These are phyloP conservation scores for Camponotus vicinus DNA, from an alignment of 1,140 invertebrate species.

Conservation along the genomic window DNA sequence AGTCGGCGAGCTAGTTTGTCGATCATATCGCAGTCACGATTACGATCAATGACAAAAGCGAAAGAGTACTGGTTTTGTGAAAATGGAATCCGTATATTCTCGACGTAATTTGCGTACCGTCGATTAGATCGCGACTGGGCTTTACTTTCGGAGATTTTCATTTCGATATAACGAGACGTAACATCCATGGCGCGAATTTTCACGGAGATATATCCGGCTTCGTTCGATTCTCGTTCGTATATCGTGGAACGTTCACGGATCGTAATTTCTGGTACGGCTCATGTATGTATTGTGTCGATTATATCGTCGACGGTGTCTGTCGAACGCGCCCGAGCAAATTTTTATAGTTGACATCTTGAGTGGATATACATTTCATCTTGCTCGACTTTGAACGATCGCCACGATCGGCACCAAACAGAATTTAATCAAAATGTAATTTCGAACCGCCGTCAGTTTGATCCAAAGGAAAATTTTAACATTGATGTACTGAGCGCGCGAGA, in stretches of 20 bases:
- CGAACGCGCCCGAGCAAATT: slow-evolving; percentile 45
- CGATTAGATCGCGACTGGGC: slow-evolving; percentile 52
- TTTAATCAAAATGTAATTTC: slow-evolving; percentile 56
- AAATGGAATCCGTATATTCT: slow-evolving; percentile 54
- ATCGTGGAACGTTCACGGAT: slow-evolving; percentile 43
- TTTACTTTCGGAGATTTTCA: slow-evolving; percentile 60
- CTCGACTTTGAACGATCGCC: slow-evolving; percentile 34
- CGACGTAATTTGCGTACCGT: slow-evolving; percentile 48
- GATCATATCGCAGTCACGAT: slow-evolving; percentile 27
- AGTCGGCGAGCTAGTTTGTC: slow-evolving; percentile 34
- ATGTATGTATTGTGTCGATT: slow-evolving; percentile 55
- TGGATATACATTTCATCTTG: slow-evolving; percentile 39
- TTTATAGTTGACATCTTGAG: slow-evolving; percentile 57
- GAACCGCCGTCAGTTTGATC: slow-evolving; percentile 10
- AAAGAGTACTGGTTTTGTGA: slow-evolving; percentile 8
- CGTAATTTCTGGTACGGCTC: slow-evolving; percentile 47
- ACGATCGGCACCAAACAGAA: slow-evolving; percentile 34
- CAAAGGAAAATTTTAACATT: slow-evolving; percentile 33
- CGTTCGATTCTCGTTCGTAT: slow-evolving; percentile 52
- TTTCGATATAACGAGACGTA: slow-evolving; percentile 53
- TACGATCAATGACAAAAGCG: neutral
- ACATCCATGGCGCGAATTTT: slow-evolving; percentile 42
- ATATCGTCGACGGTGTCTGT: slow-evolving; percentile 37
- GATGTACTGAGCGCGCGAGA: neutral
- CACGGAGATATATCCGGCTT: slow-evolving; percentile 48